Evolutionary conservation across 2,888 invertebrate species (phyloP), one percentile per base, ranked within the genome.

Genomic region (Stenoptilia bipunctidactyla): DNA sequence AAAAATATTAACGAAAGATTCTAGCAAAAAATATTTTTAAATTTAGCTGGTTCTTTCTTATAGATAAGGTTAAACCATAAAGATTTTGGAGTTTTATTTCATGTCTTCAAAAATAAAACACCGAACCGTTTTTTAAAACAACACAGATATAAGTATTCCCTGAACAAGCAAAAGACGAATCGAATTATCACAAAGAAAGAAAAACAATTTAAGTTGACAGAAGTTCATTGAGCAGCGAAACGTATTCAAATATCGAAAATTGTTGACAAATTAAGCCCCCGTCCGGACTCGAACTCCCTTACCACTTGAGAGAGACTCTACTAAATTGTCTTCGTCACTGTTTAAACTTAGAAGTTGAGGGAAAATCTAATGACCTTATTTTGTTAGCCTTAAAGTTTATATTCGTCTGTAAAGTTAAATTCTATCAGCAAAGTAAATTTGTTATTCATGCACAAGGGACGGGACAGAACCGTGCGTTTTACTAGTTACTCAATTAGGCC

Each of bases 401-500:
- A 8, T 30, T 30, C 30, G 30, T 20, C 4, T 5, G 8, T 20
- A 20, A 20, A 3, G 20, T 20, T 8, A 3, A 5, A 20, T 20
- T 20, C 8, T 20, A 20, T 3, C 20, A 5, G 20, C 8, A 27
- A 15, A 13, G 14, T 51, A 65, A 55, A 42, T 42, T 64, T 52
- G 77, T 56, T 48, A 8, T 30, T 30, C 58, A 62, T 52, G 58
- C 66, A 30, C 69, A 68, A 80, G 80, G 80, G 80, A 79, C 74
- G 72, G 67, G 60, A 69, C 70, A 65, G 68, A 73, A 71, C 70
- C 72, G 77, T 75, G 76, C 80, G 76, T 76, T 83, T 77, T 80
- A 80, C 83, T 83, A 82, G 80, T 84, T 83, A 85, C 83, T 84
- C 84, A 84, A 85, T 85, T 84, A 85, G 84, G 80, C 80, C 80